Conservation (phyloP, 2,113 vertebrate genomes). For the Cheirogaleus medius region DNA sequence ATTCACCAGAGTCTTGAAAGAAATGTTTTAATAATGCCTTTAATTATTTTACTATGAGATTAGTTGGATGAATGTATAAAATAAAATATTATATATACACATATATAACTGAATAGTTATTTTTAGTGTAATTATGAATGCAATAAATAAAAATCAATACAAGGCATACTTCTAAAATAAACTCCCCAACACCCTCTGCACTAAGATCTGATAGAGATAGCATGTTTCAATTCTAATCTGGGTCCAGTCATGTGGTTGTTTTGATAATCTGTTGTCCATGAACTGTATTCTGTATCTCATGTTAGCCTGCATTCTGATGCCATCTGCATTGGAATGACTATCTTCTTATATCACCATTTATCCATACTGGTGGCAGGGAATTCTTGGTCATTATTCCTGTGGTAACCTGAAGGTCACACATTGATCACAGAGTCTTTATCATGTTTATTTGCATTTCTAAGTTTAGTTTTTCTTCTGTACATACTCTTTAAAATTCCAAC, state of each 20-base stretch:
- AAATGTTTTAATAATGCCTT: not conserved
- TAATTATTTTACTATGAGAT: not conserved
- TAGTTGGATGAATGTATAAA: not conserved
- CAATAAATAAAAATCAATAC: not conserved
- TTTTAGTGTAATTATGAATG: not conserved
- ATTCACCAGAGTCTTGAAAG: not conserved
- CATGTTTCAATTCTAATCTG: not conserved
- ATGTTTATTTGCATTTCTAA: not conserved
- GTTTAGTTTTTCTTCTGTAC: not conserved
- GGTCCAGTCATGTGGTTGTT: not conserved
- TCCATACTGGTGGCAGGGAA: not conserved
- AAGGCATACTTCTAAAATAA: not conserved
- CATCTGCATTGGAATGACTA: not conserved
- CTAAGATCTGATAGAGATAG: not conserved
- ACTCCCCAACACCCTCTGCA: not conserved
- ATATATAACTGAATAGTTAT: not conserved
- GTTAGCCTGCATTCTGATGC: not conserved
- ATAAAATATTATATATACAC: not conserved
- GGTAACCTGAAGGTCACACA: not conserved
- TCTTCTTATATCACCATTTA: not conserved
- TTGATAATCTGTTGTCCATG: not conserved
- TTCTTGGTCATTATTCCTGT: not conserved
- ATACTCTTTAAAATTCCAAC: not conserved
- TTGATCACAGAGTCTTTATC: not conserved
- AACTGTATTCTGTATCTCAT: not conserved